Conservation (phyloP, 1,140 invertebrate genomes). For the Drosophila quadrilineata region DNA sequence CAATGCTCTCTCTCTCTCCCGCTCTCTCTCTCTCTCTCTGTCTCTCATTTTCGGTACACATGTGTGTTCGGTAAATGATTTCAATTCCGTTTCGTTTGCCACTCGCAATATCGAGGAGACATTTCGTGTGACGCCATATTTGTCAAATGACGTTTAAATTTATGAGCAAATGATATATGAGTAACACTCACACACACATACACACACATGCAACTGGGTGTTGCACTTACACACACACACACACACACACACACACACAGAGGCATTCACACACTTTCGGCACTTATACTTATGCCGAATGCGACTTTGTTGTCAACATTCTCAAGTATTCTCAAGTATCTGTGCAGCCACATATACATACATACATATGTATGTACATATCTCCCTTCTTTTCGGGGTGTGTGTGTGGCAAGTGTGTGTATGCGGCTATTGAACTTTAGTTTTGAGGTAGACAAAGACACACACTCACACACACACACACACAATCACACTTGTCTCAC, state of each 20-base stretch:
- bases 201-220: background rate
- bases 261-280: background rate
- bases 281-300: conserved; percentile 3
- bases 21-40: background rate
- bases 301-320: conserved; percentile 5
- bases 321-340: background rate
- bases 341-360: too few species aligned
- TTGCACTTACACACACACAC: background rate
- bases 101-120: conserved; percentile 46
- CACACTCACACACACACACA: background rate
- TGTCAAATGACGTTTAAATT: conserved; percentile 68
- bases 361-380: too few species aligned
- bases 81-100: conserved; percentile 32
- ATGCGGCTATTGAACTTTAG: conserved; percentile 1
- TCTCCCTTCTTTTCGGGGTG: background rate
- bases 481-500: background rate
- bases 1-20: background rate
- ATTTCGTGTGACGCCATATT: conserved; percentile 59
- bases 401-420: background rate
- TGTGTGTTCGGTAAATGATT: conserved; percentile 37
- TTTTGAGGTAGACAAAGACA: conserved; percentile 7
- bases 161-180: conserved; percentile 49
- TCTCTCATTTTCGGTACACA: background rate
- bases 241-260: background rate
- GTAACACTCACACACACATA: conserved; percentile 23